Conservation (phyloP, 2,113 vertebrate species). For the Colius striatus region DNA sequence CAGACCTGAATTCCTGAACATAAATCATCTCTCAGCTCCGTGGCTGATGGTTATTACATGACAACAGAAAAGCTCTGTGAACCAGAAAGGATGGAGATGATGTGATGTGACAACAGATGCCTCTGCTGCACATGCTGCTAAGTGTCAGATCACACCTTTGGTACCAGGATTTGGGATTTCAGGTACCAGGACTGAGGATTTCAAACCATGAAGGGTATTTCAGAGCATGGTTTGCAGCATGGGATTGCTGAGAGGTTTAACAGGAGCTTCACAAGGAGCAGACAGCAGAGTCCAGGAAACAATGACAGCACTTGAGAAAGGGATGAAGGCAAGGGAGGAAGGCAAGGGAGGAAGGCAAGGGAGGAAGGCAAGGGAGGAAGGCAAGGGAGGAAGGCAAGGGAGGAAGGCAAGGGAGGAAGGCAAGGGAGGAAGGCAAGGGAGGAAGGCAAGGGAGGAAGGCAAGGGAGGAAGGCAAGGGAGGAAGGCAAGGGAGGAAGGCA, state of each 20-base stretch:
- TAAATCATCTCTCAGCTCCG: neutral
- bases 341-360: no score
- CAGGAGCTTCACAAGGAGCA: neutral
- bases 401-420: no score
- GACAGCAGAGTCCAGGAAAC: neutral
- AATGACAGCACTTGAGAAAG: accelerated
- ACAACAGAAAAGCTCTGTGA: neutral
- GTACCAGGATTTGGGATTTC: neutral
- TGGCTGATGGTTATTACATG: no score
- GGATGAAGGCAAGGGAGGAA: neutral
- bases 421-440: no score
- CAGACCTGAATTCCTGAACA: neutral
- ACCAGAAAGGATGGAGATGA: neutral
- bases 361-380: no score
- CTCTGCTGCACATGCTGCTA: neutral
- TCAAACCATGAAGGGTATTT: neutral
- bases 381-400: no score
- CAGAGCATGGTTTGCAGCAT: neutral
- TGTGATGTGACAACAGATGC: neutral
- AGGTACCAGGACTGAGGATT: neutral
- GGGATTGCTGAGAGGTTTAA: accelerated
- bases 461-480: no score
- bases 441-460: no score
- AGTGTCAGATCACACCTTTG: neutral
- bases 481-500: no score